phyloP scores from a whole-genome alignment of 2,888 invertebrate species.

The Panopea generosa region DNA sequence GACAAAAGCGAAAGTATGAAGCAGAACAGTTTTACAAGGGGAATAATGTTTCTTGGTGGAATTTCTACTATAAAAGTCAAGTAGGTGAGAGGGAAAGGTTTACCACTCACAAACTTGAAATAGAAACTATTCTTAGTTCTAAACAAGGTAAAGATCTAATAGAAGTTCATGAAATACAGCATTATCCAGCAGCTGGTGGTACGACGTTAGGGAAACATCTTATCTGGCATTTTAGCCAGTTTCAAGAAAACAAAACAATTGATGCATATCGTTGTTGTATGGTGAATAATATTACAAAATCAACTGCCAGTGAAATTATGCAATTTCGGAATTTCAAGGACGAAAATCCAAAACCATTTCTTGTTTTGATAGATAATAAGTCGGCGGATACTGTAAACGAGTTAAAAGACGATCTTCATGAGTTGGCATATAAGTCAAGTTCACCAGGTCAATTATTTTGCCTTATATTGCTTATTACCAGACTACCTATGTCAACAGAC shows the following conservation, averaged over 20 bases:
- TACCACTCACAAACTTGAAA: background rate
- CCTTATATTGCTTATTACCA: slow-evolving; percentile 25
- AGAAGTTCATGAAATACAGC: slow-evolving; percentile 20
- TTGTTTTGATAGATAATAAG: slow-evolving; percentile 35
- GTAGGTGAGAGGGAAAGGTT: slow-evolving; percentile 29
- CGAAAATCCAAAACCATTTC: slow-evolving; percentile 19
- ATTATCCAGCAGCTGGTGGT: slow-evolving; percentile 46
- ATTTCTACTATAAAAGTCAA: slow-evolving; percentile 31
- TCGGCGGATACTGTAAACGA: slow-evolving; percentile 20
- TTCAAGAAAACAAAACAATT: slow-evolving; percentile 6
- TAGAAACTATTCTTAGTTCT: background rate
- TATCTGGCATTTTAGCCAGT: slow-evolving; percentile 43
- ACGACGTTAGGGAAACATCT: slow-evolving; percentile 35
- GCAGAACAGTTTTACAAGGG: slow-evolving; percentile 37
- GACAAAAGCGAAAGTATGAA: slow-evolving; percentile 2
- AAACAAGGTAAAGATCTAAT: slow-evolving; percentile 13
- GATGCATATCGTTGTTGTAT: slow-evolving; percentile 40
- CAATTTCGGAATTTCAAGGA: slow-evolving; percentile 29
- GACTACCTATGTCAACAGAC: slow-evolving; percentile 22
- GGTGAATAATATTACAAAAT: slow-evolving; percentile 26
- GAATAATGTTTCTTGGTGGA: slow-evolving; percentile 36
- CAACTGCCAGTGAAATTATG: slow-evolving; percentile 37
- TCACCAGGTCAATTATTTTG: slow-evolving; percentile 27
- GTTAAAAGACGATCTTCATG: slow-evolving; percentile 10
- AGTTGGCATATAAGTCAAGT: slow-evolving; percentile 33